Evolutionary conservation across 2,797 vertebrate genomes (phyloP).

Genomic region (Otolemur crassicaudatus): DNA sequence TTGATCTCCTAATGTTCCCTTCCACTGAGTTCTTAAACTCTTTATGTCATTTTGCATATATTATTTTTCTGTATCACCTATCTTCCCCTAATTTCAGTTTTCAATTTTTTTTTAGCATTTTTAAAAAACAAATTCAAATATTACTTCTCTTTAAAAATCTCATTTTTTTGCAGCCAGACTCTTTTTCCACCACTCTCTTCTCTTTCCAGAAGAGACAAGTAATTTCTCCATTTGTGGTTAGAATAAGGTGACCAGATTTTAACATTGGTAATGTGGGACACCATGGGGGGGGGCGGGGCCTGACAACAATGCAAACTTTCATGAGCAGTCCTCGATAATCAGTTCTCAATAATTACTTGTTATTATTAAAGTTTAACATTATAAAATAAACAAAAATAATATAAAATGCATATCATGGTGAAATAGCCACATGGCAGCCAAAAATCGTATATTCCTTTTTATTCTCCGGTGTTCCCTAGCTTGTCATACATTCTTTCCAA

Average conservation of each 20-base stretch:
- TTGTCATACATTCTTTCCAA: too few species aligned
- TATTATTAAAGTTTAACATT: too few species aligned
- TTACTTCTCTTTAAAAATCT: background rate
- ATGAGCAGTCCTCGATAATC: too few species aligned
- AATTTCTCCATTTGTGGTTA: background rate
- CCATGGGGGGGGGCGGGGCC: too few species aligned
- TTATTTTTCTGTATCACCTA: background rate
- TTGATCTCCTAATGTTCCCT: background rate
- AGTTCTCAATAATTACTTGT: too few species aligned
- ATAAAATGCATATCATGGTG: too few species aligned
- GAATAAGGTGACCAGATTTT: background rate
- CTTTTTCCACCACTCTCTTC: background rate
- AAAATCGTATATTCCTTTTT: too few species aligned
- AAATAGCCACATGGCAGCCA: too few species aligned
- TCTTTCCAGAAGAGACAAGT: background rate
- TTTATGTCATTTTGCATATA: background rate
- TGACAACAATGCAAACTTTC: too few species aligned
- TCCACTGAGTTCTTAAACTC: background rate
- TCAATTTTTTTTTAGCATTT: background rate
- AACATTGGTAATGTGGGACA: too few species aligned
- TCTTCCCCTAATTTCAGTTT: background rate
- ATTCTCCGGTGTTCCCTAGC: too few species aligned
- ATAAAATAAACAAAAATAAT: too few species aligned
- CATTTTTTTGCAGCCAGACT: background rate
- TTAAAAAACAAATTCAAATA: background rate